Base-by-base conservation (phyloP, 1,140 invertebrate genomes). In the Scaptomyza pallida region DNA sequence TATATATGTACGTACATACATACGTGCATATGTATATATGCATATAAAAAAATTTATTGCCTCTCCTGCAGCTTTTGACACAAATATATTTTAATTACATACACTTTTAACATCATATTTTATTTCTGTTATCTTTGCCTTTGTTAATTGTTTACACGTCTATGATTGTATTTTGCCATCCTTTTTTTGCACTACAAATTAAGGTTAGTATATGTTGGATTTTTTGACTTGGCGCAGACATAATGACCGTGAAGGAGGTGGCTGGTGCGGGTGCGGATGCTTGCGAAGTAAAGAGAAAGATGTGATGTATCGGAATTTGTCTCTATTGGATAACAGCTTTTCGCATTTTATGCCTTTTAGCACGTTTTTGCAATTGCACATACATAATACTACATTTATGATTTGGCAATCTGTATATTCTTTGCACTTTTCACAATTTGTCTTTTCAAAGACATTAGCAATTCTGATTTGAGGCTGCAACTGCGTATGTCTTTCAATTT, bases 241-340 rank as follows among this genome's bases (percentile, higher is more conserved):
- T 26, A 52, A 61, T 52, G 68, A 57, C 62, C 40, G 47, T 59
- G 48, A 72, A 47, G 63, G 48, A 48, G 68, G 51, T 62, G 65
- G 50, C 65, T 54, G 65, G 65, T 69, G 60, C 51, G 52, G 68
- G 52, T 62, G 41, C 48, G 50, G 60, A 51, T 72, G 68, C 68
- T 61, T 63, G 10, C 33, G 50, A 35, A 54, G 41, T 19, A 33
- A 23, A 50, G 23, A 26, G 41, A 21, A 16, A 40, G 60, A 41
- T 15, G 61, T 57, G 54, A 48, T 72, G 54, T 72, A 72, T 75
- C 54, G 68, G 68, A 72, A 75, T 72, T 75, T 75, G 72, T 75
- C 72, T 75, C 72, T 75, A 72, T 75, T 75, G 72, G 61, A 75
- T 72, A 75, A 67, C 41, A 75, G 61, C 35, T 72, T 75, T 75